Evolutionary conservation across 2,113 vertebrate species (phyloP).

Genomic region (Platichthys stellatus): DNA sequence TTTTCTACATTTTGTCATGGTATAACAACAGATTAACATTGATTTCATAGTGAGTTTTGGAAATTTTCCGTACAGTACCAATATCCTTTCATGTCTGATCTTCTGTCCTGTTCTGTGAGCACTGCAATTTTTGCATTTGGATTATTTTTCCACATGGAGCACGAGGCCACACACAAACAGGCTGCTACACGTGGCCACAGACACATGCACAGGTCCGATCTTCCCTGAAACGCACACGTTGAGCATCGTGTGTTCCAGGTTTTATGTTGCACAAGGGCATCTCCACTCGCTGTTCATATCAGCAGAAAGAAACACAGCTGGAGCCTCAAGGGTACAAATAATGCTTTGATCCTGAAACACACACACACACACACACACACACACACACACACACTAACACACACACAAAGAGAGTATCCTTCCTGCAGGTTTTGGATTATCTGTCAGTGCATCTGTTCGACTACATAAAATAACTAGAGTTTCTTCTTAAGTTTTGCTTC

Average conservation of each 20-base stretch:
- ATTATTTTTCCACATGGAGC: constrained; percentile 38
- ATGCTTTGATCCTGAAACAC: constrained; percentile 34
- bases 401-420: constrained; percentile 8
- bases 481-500: background rate
- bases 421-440: constrained; percentile 15
- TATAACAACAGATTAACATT: no score
- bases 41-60: no score
- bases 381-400: constrained; percentile 22
- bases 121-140: constrained; percentile 26
- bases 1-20: no score
- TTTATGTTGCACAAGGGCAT: constrained; percentile 65
- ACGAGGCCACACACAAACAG: constrained; percentile 14
- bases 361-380: constrained; percentile 23
- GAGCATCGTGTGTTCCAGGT: constrained; percentile 53
- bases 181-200: background rate
- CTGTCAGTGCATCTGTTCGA: constrained; percentile 12
- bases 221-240: background rate
- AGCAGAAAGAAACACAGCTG: constrained; percentile 56
- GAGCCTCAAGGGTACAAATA: constrained; percentile 50
- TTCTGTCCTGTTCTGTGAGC: constrained; percentile 25
- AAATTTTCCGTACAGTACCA: constrained; percentile 5
- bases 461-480: constrained; percentile 17
- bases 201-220: background rate
- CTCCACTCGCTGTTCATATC: constrained; percentile 51
- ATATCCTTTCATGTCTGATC: constrained; percentile 51